Evolutionary conservation across 2,888 invertebrate species (phyloP), one percentile per base, ranked within the genome.

Genomic region (Hypomecis punctinalis): DNA sequence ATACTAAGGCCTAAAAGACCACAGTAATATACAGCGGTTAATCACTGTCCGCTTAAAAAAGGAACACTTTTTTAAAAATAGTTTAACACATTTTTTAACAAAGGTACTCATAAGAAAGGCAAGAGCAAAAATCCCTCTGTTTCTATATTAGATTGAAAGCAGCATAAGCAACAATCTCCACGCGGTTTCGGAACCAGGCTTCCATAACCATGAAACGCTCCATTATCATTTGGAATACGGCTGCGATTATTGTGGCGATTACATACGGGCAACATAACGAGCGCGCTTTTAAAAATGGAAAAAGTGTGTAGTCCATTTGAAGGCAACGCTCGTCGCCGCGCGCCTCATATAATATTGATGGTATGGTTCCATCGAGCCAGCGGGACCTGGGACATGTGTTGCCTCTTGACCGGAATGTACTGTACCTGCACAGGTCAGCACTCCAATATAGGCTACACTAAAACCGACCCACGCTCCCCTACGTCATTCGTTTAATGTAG

Each of bases 331-430:
- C 72, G 74, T 72, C 56, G 64, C 68, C 49, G 68, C 68, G 69
- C 69, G 69, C 76, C 72, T 80, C 83, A 86, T 87, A 76, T 84
- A 84, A 82, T 84, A 88, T 88, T 85, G 79, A 86, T 85, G 74
- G 77, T 74, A 69, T 76, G 69, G 66, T 53, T 42, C 52, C 40
- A 52, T 42, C 42, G 63, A 61, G 65, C 64, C 63, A 57, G 48
- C 61, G 64, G 63, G 72, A 71, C 66, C 68, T 67, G 73, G 73
- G 74, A 75, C 77, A 76, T 76, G 77, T 75, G 73, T 70, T 61
- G 71, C 69, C 75, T 69, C 72, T 73, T 73, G 72, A 73, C 73
- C 73, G 70, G 60, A 64, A 67, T 65, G 61, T 71, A 68, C 67
- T 65, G 61, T 71, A 68, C 67, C 68, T 64, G 57, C 46, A 47